Percentiles rank a stretch among this genome's conserved stretches.
phyloP scores from a whole-genome alignment of 1,140 invertebrate species.

The Drosophila sp. region DNA sequence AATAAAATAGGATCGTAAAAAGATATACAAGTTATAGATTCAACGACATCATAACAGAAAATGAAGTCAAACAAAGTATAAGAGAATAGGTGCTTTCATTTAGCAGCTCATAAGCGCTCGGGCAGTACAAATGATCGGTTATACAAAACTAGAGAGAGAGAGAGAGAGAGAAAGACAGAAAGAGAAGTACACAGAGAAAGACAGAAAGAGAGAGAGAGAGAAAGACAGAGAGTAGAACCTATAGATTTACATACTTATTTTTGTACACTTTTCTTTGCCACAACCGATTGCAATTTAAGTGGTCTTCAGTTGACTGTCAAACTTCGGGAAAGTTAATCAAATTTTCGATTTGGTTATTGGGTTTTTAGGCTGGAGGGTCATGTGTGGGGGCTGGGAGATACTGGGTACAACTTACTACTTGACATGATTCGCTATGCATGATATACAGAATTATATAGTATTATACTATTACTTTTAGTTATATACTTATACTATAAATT shows the following conservation, averaged over 20 bases:
- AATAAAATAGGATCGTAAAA: conserved; percentile 11
- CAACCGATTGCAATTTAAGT: conserved; percentile 60
- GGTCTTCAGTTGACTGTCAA: conserved; percentile 48
- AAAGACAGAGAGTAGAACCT: conserved; percentile 16
- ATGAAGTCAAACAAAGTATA: conserved; percentile 33
- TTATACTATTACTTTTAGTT: conserved; percentile 39
- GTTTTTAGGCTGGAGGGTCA: conserved; percentile 13
- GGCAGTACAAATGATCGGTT: conserved; percentile 57
- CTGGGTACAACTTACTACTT: conserved; percentile 75
- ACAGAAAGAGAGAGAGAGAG: conserved; percentile 25
- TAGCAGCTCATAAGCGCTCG: conserved; percentile 53
- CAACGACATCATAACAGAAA: conserved; percentile 42
- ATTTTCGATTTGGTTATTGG: conserved; percentile 47
- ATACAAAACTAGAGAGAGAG: conserved; percentile 35
- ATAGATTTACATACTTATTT: conserved; percentile 30
- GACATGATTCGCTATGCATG: conserved; percentile 63
- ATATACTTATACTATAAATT: not conserved
- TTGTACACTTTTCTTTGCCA: conserved; percentile 41
- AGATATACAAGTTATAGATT: conserved; percentile 30
- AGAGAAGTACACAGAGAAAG: conserved; percentile 28
- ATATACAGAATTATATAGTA: conserved; percentile 30
- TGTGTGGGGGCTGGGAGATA: conserved; percentile 27
- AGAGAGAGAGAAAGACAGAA: conserved; percentile 32
- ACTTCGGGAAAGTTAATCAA: conserved; percentile 82
- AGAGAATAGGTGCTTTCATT: conserved; percentile 64